These are phyloP conservation scores for Chaetogeoica ovagalla DNA, from an alignment of 2,888 invertebrate species.

Conservation along the genomic window DNA sequence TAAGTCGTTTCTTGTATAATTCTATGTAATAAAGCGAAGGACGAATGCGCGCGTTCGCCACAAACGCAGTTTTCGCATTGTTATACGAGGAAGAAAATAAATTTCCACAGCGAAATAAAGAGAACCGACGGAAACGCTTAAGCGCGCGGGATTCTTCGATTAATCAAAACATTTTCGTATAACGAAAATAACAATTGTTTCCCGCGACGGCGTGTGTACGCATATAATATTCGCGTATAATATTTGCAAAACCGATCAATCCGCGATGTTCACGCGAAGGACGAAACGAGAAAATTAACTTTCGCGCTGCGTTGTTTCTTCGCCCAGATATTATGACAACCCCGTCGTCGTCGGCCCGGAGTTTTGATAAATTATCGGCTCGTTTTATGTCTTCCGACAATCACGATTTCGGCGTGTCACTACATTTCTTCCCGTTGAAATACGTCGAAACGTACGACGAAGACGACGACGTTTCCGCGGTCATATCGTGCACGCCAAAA, in stretches of 20 bases:
- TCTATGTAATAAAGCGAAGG: neutral
- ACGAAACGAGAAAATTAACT: conserved; percentile 30
- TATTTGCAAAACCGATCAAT: neutral
- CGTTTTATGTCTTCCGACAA: neutral
- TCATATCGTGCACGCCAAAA: neutral
- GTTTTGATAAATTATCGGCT: conserved; percentile 24
- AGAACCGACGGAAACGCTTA: too few species aligned
- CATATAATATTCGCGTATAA: too few species aligned
- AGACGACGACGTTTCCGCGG: conserved; percentile 5
- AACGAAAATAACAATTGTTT: too few species aligned
- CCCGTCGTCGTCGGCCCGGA: neutral
- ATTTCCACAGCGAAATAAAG: too few species aligned
- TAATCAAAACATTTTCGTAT: conserved; percentile 16
- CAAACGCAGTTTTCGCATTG: too few species aligned
- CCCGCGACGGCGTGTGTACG: too few species aligned
- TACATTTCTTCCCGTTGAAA: conserved; percentile 17
- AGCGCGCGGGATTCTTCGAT: neutral
- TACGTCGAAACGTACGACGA: too few species aligned
- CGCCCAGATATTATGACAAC: conserved; percentile 1
- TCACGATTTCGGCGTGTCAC: conserved; percentile 5
- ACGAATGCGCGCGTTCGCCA: too few species aligned
- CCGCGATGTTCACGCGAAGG: neutral
- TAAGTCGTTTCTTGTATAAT: neutral
- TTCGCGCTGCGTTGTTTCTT: neutral
- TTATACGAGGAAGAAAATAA: too few species aligned